Percentiles rank a stretch among this genome's conserved stretches.
phyloP scores from a whole-genome alignment of 53 echinoderm and acorn worm species.

The Crossaster papposus region DNA sequence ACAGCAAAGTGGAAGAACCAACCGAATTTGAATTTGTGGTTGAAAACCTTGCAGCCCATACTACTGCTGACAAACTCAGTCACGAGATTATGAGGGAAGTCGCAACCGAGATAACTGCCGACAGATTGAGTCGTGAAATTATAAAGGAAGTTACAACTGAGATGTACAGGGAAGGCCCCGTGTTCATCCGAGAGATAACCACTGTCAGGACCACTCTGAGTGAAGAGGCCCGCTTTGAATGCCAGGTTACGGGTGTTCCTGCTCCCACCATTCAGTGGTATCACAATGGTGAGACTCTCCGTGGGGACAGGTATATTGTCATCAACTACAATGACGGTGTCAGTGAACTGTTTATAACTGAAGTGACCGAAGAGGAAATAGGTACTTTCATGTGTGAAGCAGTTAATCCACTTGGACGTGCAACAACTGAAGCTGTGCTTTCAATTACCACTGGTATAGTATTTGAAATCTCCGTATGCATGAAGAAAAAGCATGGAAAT shows the following conservation, averaged over 20 bases:
- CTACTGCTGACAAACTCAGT: slow-evolving; percentile 49
- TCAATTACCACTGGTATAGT: slow-evolving; percentile 61
- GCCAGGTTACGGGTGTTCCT: slow-evolving; percentile 85
- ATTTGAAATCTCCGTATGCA: slow-evolving; percentile 17
- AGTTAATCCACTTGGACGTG: slow-evolving; percentile 76
- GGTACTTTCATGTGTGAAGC: slow-evolving; percentile 92
- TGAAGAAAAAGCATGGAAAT: slow-evolving; percentile 6
- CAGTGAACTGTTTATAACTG: slow-evolving; percentile 83
- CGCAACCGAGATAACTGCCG: slow-evolving; percentile 53
- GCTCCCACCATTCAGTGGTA: slow-evolving; percentile 81
- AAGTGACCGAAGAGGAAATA: slow-evolving; percentile 84
- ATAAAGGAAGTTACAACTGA: slow-evolving; percentile 56
- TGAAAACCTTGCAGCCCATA: slow-evolving; percentile 47
- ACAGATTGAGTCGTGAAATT: slow-evolving; percentile 51
- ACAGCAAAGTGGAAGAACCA: slow-evolving; percentile 31
- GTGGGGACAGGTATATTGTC: slow-evolving; percentile 82
- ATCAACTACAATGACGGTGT: slow-evolving; percentile 88
- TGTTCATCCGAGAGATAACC: slow-evolving; percentile 73
- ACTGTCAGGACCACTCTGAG: slow-evolving; percentile 62
- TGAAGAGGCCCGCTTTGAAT: slow-evolving; percentile 83
- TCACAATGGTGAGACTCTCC: slow-evolving; percentile 79
- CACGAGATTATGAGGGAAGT: slow-evolving; percentile 57
- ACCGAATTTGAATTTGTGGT: slow-evolving; percentile 43
- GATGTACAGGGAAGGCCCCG: slow-evolving; percentile 68
- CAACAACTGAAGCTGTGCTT: slow-evolving; percentile 77